Evolutionary conservation across 2,113 vertebrate genomes (phyloP).

Genomic region (Lepisosteus oculatus): DNA sequence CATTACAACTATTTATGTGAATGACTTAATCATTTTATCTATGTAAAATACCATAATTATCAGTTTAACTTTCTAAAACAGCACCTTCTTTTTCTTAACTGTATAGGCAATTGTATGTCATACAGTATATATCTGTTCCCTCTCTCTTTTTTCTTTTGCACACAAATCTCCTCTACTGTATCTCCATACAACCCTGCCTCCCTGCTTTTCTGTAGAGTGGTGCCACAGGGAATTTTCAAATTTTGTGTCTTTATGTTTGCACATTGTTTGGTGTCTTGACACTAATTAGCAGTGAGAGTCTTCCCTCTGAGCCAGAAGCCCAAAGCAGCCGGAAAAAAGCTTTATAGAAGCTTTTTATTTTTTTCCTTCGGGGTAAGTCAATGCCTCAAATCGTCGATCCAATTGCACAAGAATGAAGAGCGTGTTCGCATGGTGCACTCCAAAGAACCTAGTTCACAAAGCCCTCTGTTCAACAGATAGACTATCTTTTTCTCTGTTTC

Average conservation of each 20-base stretch:
- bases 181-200: not conserved
- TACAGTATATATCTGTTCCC: too few relatives aligned
- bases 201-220: not conserved
- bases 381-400: slow-evolving; percentile 1
- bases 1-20: too few relatives aligned
- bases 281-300: slow-evolving; percentile 48
- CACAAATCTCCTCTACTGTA: not conserved
- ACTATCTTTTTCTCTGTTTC: not conserved
- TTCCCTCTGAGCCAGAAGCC: not conserved
- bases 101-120: too few relatives aligned
- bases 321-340: slow-evolving; percentile 6
- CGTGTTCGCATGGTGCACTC: not conserved
- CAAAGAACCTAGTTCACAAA: slow-evolving; percentile 14
- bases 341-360: slow-evolving; percentile 1
- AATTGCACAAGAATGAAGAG: slow-evolving; percentile 9
- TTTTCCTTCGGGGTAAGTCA: slow-evolving; percentile 1
- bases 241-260: slow-evolving; percentile 9
- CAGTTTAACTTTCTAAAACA: too few relatives aligned
- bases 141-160: too few relatives aligned
- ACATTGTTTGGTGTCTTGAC: slow-evolving; percentile 41
- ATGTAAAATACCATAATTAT: too few relatives aligned
- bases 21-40: too few relatives aligned
- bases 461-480: slow-evolving; percentile 7
- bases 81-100: too few relatives aligned
- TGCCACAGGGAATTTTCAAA: slow-evolving; percentile 1